Percentiles rank a stretch among this genome's conserved stretches.
These are phyloP conservation scores for Megaceryle maxima DNA, from an alignment of 2,113 vertebrate genomes.

Conservation along the genomic window DNA sequence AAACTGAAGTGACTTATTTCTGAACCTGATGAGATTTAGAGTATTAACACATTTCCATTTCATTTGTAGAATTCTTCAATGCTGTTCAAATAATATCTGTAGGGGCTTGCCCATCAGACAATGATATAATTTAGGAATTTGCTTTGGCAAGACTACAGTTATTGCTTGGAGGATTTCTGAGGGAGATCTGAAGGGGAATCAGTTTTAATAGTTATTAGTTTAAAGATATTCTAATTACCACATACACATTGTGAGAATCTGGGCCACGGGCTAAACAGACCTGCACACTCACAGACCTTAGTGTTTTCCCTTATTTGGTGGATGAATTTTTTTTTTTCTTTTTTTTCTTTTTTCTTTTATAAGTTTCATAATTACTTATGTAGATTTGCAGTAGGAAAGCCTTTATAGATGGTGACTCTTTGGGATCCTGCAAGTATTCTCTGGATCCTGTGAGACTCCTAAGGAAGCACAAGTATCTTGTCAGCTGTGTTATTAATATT, in stretches of 20 bases:
- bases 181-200: not conserved
- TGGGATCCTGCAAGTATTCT: not conserved
- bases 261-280: not conserved
- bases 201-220: not conserved
- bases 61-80: not conserved
- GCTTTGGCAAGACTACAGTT: not conserved
- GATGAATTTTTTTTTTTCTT: not conserved
- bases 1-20: not conserved
- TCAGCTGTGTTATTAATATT: not conserved
- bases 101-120: not conserved
- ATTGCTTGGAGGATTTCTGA: not conserved
- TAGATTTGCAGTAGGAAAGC: not conserved
- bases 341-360: not conserved
- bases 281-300: not conserved
- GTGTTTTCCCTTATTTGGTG: not conserved
- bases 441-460: not conserved
- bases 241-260: not conserved
- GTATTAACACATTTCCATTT: not conserved
- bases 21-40: not conserved
- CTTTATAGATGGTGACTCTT: not conserved
- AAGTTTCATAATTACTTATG: not conserved
- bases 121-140: constrained; percentile 6
- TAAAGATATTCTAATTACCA: constrained; percentile 16
- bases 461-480: not conserved
- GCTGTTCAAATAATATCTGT: not conserved